Evolutionary conservation across 2,888 invertebrate species (phyloP), one percentile per base, ranked within the genome.

Genomic region (Amphipoea oculea): DNA sequence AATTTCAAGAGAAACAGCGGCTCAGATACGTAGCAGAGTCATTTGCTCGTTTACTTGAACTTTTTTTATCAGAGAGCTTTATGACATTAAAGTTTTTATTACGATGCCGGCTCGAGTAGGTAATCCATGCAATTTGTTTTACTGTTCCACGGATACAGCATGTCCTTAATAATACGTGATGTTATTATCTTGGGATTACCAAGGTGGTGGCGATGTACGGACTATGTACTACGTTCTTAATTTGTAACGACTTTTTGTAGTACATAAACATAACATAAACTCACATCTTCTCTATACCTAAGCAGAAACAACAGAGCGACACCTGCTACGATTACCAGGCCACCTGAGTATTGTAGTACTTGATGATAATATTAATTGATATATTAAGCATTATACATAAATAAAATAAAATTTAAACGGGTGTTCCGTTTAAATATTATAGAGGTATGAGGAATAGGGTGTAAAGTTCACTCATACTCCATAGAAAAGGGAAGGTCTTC

Each of bases 91-190:
- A 92, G 91, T 93, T 94, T 94, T 95, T 93, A 94, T 92, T 91
- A 91, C 92, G 81, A 86, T 75, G 86, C 87, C 88, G 85, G 86
- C 81, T 84, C 87, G 91, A 90, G 90, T 82, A 83, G 90, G 94
- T 95, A 95, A 95, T 95, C 95, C 94, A 83, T 90, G 94, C 94
- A 95, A 95, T 95, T 95, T 94, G 92, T 95, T 95, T 94, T 94
- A 94, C 94, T 93, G 93, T 92, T 91, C 90, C 86, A 86, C 85
- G 92, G 92, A 92, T 93, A 93, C 89, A 91, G 92, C 90, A 90
- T 93, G 92, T 90, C 92, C 92, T 93, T 94, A 94, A 93, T 94
- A 94, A 92, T 94, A 95, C 95, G 95, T 95, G 95, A 95, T 91
- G 92, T 93, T 92, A 94, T 95, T 95, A 95, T 92, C 92, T 92